Percentiles rank a stretch among this genome's conserved stretches.
These are phyloP conservation scores for Thalassophryne amazonica DNA, from an alignment of 2,797 vertebrate species.

Conservation along the genomic window DNA sequence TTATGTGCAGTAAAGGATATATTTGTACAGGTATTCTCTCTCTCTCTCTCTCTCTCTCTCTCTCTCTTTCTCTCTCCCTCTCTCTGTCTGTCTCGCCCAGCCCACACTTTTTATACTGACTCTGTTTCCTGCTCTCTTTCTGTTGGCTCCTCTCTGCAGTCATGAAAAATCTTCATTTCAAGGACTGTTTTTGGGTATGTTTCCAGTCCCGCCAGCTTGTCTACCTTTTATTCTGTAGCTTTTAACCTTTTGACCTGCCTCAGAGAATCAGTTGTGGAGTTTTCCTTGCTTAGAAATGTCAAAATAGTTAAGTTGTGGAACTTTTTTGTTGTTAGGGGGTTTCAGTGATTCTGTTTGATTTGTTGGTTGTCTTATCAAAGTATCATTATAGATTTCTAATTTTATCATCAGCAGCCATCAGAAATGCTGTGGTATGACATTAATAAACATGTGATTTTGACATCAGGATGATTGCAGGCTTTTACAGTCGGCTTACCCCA, in stretches of 20 bases:
- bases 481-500: conserved; percentile 21
- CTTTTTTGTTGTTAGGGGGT: no score
- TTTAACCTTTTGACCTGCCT: no score
- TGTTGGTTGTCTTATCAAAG: no score
- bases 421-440: conserved; percentile 8
- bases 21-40: background rate
- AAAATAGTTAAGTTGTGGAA: no score
- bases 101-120: no score
- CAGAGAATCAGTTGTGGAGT: no score
- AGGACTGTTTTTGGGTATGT: conserved; percentile 84
- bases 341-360: no score
- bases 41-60: background rate
- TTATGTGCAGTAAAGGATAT: no score
- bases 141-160: background rate
- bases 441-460: background rate
- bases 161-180: conserved; percentile 80
- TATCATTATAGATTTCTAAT: no score
- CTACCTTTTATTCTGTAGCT: background rate
- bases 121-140: background rate
- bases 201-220: background rate
- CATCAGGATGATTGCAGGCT: conserved; percentile 43
- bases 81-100: background rate
- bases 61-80: background rate
- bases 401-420: no score
- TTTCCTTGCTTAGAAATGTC: no score